A percentile compares a stretch with the other conserved stretches of the same genome.
These are phyloP conservation scores for Palythoa grandis DNA, from an alignment of 92 coral and sea anemone genomes.

Conservation along the genomic window DNA sequence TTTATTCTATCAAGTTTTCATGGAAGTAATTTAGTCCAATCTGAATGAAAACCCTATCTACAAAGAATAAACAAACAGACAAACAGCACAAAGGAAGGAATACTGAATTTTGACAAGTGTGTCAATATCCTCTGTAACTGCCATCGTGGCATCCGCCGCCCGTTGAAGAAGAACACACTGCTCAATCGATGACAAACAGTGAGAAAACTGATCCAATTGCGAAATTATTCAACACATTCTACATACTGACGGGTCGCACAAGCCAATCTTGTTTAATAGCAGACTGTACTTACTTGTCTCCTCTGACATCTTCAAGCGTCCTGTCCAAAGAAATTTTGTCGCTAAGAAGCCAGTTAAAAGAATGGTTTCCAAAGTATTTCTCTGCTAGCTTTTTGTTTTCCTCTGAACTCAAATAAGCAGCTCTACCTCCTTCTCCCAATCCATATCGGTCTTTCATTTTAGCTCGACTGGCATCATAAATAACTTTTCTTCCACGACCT, in stretches of 20 bases:
- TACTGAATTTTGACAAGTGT: background rate
- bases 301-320: constrained; percentile 90
- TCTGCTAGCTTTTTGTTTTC: constrained; percentile 90
- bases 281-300: constrained; percentile 71
- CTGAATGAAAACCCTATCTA: background rate
- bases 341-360: constrained; percentile 97
- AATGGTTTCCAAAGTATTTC: constrained; percentile 86
- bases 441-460: constrained; percentile 83
- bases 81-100: background rate
- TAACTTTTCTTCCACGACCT: constrained; percentile 66
- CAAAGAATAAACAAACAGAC: background rate
- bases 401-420: constrained; percentile 81
- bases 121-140: constrained; percentile 2
- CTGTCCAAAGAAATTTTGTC: constrained; percentile 92
- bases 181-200: background rate
- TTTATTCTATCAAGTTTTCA: background rate
- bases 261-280: background rate
- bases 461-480: constrained; percentile 83
- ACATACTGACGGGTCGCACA: too few species aligned
- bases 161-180: background rate
- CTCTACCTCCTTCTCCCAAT: constrained; percentile 89
- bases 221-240: background rate
- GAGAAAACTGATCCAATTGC: background rate
- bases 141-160: background rate
- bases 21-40: background rate